Evolutionary conservation across 2,113 vertebrate genomes (phyloP), one percentile per base, ranked within the genome.

Genomic region (Cairina moschata): DNA sequence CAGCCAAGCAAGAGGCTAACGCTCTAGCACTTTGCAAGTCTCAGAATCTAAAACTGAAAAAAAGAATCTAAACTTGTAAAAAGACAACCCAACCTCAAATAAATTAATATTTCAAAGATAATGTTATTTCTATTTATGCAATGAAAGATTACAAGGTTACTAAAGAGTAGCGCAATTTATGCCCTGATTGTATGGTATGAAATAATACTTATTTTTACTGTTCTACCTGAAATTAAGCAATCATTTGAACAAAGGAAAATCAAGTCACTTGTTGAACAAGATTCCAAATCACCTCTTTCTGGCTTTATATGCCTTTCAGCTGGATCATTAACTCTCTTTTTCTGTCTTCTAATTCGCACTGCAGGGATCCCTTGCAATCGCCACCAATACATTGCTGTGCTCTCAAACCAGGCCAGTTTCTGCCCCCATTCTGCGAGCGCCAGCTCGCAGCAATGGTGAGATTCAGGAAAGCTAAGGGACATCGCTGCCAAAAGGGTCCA

Each of bases 291-390:
- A 21, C 15, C 38, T 65, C 46, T 11, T 32, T 34, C n/a, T 67
- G 36, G 38, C 31, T 34, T 15, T 10, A 18, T 23, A 38, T 1
- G 2, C 3, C 1, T 28, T 38, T 38, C 63, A 38, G 56, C 11
- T 36, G 32, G 32, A 62, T 25, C 28, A n/a, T n/a, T 55, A 72
- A 60, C 7, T 46, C 36, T 31, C 38, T 68, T 74, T 74, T 17
- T 23, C 36, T 26, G 11, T 13, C 44, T 46, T 32, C 23, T 13
- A 22, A 23, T 11, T 44, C 4, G 9, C 1, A 2, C 23, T 1
- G 2, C 52, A 9, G 60, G 69, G 52, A 42, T 17, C 3, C 9
- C 44, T 31, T n/a, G 54, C 60, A 23, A 14, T 18, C 14, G n/a
- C 28, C 58, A 17, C 15, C 38, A 32, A 46, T 48, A 11, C 1